Evolutionary conservation across 2,888 invertebrate genomes (phyloP).

Genomic region (Hipparchia sbordonii): DNA sequence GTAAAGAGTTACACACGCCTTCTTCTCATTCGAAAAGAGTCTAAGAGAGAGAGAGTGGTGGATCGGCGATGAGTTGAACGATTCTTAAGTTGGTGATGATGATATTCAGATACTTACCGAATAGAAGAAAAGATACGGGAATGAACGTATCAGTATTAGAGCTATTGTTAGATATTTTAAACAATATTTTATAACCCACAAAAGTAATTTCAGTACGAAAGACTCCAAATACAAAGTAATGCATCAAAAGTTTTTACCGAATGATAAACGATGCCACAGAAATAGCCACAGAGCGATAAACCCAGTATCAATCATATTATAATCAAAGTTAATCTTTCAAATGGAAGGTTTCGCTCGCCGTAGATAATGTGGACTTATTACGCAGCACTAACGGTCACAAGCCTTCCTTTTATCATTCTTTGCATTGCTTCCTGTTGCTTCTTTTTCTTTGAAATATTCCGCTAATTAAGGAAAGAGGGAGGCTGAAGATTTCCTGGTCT

Average conservation of each 20-base stretch:
- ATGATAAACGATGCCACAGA: conserved; percentile 20
- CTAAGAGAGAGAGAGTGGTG: too few relatives aligned
- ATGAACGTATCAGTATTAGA: neutral
- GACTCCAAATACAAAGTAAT: conserved; percentile 12
- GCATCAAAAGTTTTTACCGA: conserved; percentile 21
- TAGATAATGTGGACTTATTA: conserved; percentile 37
- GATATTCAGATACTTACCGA: neutral
- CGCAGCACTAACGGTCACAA: conserved; percentile 61
- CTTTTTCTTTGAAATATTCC: conserved; percentile 74
- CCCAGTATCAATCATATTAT: conserved; percentile 29
- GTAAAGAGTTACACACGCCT: too few relatives aligned
- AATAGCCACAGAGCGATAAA: conserved; percentile 24
- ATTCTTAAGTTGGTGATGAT: too few relatives aligned
- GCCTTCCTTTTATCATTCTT: conserved; percentile 62
- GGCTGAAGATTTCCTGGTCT: conserved; percentile 76
- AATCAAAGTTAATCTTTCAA: conserved; percentile 34
- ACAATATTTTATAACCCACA: neutral
- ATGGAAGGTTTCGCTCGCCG: conserved; percentile 26
- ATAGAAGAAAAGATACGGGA: neutral
- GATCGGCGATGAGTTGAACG: too few relatives aligned
- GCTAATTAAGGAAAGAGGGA: conserved; percentile 78
- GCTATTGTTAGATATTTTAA: neutral
- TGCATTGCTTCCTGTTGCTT: conserved; percentile 70
- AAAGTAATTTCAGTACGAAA: neutral
- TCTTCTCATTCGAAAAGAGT: too few relatives aligned